These are phyloP conservation scores for Psettodes erumei DNA, from an alignment of 2,113 vertebrate genomes.

Conservation along the genomic window DNA sequence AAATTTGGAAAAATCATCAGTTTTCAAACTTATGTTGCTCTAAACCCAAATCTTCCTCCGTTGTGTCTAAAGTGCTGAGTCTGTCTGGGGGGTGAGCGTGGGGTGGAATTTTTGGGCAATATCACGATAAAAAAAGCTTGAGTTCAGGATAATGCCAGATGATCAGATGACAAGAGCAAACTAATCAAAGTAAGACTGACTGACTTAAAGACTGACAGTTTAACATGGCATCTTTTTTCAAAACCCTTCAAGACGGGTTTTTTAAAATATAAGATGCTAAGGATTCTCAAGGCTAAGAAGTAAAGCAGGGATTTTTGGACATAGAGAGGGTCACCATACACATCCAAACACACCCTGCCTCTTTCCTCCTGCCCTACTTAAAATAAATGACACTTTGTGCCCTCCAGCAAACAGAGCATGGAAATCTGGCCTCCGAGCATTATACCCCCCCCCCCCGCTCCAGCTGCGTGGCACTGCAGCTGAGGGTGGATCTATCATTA, in stretches of 20 bases:
- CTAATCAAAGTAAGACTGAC: too few relatives aligned
- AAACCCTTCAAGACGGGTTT: too few relatives aligned
- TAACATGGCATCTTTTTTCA: too few relatives aligned
- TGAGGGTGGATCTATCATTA: conserved; percentile 20
- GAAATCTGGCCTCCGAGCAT: conserved; percentile 20
- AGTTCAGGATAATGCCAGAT: too few relatives aligned
- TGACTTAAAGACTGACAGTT: too few relatives aligned
- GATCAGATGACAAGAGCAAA: too few relatives aligned
- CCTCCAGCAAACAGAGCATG: conserved; percentile 17
- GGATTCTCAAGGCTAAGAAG: neutral
- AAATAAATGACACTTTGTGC: conserved; percentile 7
- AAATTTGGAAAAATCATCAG: neutral
- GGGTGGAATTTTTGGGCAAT: too few relatives aligned
- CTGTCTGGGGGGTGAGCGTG: too few relatives aligned
- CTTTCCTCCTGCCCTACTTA: neutral
- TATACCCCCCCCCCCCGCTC: neutral
- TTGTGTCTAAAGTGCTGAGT: too few relatives aligned
- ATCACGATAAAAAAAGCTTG: too few relatives aligned
- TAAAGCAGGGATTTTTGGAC: neutral
- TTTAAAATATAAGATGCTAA: neutral
- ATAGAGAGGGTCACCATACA: neutral
- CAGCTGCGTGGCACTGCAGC: neutral
- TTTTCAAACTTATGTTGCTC: neutral
- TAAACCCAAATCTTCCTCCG: neutral
- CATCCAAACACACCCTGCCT: neutral